phyloP scores from a whole-genome alignment of 2,797 vertebrate species.

The Craterocephalus amniculus region DNA sequence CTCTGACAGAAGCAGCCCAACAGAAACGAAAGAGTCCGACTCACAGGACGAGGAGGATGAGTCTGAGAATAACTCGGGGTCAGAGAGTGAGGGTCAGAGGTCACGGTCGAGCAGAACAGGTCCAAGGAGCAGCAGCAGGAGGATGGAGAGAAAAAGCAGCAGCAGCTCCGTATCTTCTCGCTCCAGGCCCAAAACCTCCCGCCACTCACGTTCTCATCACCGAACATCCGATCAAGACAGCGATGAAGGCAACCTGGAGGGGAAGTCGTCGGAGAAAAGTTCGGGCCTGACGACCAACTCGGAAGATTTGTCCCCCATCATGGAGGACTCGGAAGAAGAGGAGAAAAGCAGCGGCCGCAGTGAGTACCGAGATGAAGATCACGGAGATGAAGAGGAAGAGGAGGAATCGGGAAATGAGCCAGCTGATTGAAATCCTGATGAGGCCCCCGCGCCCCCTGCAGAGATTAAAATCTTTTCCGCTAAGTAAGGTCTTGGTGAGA shows the following conservation, averaged over 20 bases:
- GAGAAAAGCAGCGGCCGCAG: constrained; percentile 44
- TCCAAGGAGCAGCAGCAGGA: constrained; percentile 1
- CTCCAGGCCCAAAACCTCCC: constrained; percentile 58
- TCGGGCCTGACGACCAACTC: constrained; percentile 32
- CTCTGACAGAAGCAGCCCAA: constrained; percentile 53
- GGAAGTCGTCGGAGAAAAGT: constrained; percentile 41
- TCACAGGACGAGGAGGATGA: constrained; percentile 59
- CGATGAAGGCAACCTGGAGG: constrained; percentile 70
- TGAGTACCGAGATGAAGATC: constrained; percentile 18
- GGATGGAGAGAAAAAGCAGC: constrained; percentile 3
- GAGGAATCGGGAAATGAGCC: constrained; percentile 49
- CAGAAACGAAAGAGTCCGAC: constrained; percentile 66
- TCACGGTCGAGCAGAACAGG: constrained; percentile 6
- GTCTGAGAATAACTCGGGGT: constrained; percentile 39
- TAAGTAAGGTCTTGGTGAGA: constrained; percentile 75
- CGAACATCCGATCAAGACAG: constrained; percentile 67
- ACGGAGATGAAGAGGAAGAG: constrained; percentile 33
- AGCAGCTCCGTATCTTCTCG: constrained; percentile 16
- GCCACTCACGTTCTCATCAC: constrained; percentile 58
- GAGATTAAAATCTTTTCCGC: constrained; percentile 52
- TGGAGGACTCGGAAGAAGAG: constrained; percentile 68
- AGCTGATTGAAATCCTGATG: constrained; percentile 61
- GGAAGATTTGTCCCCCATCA: constrained; percentile 74
- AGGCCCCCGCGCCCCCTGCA: constrained; percentile 7
- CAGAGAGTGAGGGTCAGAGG: constrained; percentile 30